phyloP scores from a whole-genome alignment of 2,888 invertebrate species.

The Noctuana brunneofusca region DNA sequence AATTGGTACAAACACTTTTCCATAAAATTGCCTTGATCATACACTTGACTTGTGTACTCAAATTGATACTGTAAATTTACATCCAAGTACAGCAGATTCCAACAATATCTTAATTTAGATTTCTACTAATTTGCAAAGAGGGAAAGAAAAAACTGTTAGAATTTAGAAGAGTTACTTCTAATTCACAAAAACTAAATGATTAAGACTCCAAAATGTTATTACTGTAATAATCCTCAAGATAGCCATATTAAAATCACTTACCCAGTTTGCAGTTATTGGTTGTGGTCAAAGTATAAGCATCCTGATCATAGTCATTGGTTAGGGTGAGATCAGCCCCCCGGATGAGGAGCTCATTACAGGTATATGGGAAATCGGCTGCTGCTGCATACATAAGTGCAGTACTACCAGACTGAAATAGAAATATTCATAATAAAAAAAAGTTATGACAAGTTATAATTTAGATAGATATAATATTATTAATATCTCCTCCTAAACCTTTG shows the following conservation, averaged over 20 bases:
- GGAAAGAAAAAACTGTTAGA: too few species aligned
- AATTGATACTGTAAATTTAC: too few species aligned
- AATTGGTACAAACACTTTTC: too few species aligned
- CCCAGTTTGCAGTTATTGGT: conserved; percentile 80
- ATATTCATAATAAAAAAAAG: conserved; percentile 1
- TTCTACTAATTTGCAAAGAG: not conserved
- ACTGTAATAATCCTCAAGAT: too few species aligned
- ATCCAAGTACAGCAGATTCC: conserved; percentile 2
- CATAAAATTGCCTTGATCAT: too few species aligned
- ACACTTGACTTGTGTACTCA: too few species aligned
- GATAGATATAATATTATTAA: too few species aligned
- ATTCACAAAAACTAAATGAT: too few species aligned
- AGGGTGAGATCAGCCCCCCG: conserved; percentile 91
- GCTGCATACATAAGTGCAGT: conserved; percentile 96
- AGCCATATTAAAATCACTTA: conserved; percentile 47
- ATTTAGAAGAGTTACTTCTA: too few species aligned
- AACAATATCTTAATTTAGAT: conserved; percentile 1
- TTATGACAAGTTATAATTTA: too few species aligned
- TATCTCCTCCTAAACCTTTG: too few species aligned
- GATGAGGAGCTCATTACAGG: conserved; percentile 91
- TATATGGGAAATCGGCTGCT: conserved; percentile 93
- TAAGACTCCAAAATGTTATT: too few species aligned
- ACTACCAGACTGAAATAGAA: conserved; percentile 88
- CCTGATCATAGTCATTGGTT: conserved; percentile 91
- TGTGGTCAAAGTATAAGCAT: conserved; percentile 92